A percentile compares a stretch with the other conserved stretches of the same genome.
These are phyloP conservation scores for Aphelocoma californica DNA, from an alignment of 2,797 vertebrate species.

Conservation along the genomic window DNA sequence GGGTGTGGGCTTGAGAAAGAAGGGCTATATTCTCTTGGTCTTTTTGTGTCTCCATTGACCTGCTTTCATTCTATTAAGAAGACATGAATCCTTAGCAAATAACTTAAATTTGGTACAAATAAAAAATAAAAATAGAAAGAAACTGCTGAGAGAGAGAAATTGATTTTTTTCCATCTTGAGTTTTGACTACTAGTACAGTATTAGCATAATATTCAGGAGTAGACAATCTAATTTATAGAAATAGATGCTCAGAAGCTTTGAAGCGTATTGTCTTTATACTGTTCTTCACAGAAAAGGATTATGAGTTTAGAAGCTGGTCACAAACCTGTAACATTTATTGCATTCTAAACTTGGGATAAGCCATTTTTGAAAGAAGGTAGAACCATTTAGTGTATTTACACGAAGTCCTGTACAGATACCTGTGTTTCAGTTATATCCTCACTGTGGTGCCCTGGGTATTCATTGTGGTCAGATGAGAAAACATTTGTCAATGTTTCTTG, in stretches of 20 bases:
- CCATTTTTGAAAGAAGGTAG: neutral
- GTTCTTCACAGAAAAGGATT: neutral
- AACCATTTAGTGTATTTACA: neutral
- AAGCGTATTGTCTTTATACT: neutral
- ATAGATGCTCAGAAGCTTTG: neutral
- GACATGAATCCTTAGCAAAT: neutral
- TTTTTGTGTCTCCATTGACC: neutral
- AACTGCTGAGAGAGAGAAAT: neutral
- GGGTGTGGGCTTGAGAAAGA: neutral
- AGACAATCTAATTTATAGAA: neutral
- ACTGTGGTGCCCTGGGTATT: neutral
- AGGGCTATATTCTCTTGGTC: neutral
- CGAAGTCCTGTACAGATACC: rapidly evolving
- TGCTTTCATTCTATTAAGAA: neutral
- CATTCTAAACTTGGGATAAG: neutral
- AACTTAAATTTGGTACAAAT: neutral
- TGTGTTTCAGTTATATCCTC: neutral
- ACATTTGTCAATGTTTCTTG: rapidly evolving
- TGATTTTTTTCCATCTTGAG: neutral
- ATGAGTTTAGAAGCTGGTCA: neutral
- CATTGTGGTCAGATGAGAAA: neutral
- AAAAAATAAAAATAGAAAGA: neutral
- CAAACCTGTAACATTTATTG: neutral
- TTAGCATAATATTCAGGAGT: neutral
- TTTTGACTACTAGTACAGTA: neutral